Base-by-base conservation (phyloP, 2,888 invertebrate genomes). In the Achlya flavicornis region DNA sequence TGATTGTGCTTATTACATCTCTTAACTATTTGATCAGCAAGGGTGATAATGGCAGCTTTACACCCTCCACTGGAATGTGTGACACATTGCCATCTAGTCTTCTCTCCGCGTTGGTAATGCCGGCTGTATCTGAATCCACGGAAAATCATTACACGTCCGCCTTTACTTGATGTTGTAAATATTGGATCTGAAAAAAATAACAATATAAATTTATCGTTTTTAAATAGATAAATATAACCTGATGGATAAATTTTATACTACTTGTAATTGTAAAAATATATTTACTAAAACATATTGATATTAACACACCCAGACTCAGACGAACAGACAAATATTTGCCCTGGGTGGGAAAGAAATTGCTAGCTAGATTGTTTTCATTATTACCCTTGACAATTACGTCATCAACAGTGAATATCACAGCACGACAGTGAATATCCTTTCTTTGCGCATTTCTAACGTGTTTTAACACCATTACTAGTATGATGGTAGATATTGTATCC, bases 401-500 rank as follows among this genome's bases (percentile, higher is more conserved):
- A 1, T 78, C 78, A 1, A 71, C 3, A n/a, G 77, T 73, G 63
- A 65, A 63, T 2, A 83, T 72, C 7, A 61, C 57, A 0, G 75
- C 75, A 7, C 33, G 68, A 64, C 78, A n/a, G n/a, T n/a, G n/a
- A n/a, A n/a, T n/a, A 78, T 5, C 63, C 58, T 48, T 75, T 68
- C 0, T 71, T 73, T 32, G 72, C 68, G 38, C 78, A 78, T 3
- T 65, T 61, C 79, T 78, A 80, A 4, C 72, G 61, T 0, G 43
- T 67, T 58, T 65, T 70, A 4, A 12, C 4, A 8, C 66, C 61
- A 11, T 58, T 61, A 6, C 41, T 48, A 11, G 46, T 61, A 33
- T 71, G 70, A 32, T 71, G 59, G 0, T 75, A 79, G 62, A 75
- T 81, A 7, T 67, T 80, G 57, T 75, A 79, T 0, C 78, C 72